A percentile compares a stretch with the other conserved stretches of the same genome.
Conservation (phyloP, 2,888 invertebrate species). For the Noctua fimbriata region DNA sequence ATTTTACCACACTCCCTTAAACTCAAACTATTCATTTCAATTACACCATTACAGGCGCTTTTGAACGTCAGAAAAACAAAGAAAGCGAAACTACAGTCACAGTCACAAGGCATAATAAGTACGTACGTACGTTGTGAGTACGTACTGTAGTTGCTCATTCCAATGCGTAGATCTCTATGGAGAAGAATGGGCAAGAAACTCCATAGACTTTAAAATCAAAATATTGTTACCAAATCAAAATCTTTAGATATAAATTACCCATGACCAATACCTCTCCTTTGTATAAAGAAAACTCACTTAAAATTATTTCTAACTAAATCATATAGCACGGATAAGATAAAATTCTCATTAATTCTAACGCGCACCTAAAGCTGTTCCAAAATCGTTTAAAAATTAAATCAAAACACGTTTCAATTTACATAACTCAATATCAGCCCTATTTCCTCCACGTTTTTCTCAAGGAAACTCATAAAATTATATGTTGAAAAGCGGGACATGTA, state of each 20-base stretch:
- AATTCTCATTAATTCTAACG: slow-evolving; percentile 28
- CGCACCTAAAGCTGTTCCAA: slow-evolving; percentile 11
- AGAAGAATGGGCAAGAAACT: too few species aligned
- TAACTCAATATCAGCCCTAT: slow-evolving; percentile 41
- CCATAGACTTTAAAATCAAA: too few species aligned
- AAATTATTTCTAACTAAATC: neutral
- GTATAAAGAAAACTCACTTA: neutral
- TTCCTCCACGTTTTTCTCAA: slow-evolving; percentile 17
- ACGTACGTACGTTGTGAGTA: too few species aligned
- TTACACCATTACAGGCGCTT: too few species aligned
- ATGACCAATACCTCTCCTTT: neutral
- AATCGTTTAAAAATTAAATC: slow-evolving; percentile 45
- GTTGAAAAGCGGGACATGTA: neutral
- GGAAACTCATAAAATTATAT: slow-evolving; percentile 34
- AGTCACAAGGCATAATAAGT: too few species aligned
- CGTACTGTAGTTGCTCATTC: too few species aligned
- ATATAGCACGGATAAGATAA: slow-evolving; percentile 2
- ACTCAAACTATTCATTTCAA: too few species aligned
- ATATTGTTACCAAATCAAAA: too few species aligned
- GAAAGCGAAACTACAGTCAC: too few species aligned
- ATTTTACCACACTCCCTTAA: neutral
- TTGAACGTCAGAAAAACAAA: too few species aligned
- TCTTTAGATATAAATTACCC: neutral
- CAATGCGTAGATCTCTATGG: too few species aligned
- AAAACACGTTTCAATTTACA: slow-evolving; percentile 50